Percentiles rank a stretch among this genome's conserved stretches.
These are phyloP conservation scores for Parapristionchus giblindavisi DNA, from an alignment of 2,888 invertebrate genomes.

Conservation along the genomic window DNA sequence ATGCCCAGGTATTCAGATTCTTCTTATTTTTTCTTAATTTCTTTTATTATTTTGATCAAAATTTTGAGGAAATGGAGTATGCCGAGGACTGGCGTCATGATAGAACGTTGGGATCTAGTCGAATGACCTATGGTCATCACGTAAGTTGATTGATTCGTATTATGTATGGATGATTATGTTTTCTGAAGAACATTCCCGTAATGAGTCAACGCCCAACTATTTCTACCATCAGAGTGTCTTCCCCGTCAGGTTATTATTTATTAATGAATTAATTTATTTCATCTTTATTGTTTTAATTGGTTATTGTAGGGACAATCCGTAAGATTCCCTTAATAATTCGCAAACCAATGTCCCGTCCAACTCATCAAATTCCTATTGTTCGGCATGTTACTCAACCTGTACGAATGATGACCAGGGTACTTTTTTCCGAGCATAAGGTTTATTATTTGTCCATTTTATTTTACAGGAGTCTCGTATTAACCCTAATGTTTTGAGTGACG, in stretches of 20 bases:
- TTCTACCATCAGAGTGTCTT: neutral
- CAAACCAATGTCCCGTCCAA: neutral
- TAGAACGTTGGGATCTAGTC: neutral
- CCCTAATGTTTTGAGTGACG: too few relatives aligned
- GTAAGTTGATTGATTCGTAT: neutral
- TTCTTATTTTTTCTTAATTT: neutral
- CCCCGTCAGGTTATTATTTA: neutral
- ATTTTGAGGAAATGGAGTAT: conserved; percentile 5
- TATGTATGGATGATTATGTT: neutral
- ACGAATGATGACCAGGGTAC: neutral
- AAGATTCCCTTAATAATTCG: conserved; percentile 13
- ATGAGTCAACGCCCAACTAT: conserved; percentile 3
- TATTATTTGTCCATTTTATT: too few relatives aligned
- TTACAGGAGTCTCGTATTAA: too few relatives aligned
- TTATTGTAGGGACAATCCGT: neutral
- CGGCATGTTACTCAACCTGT: neutral
- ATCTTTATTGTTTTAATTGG: neutral
- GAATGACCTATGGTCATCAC: conserved; percentile 2
- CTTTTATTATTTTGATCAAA: neutral
- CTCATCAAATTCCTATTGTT: neutral
- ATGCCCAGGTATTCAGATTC: neutral
- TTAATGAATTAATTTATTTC: too few relatives aligned
- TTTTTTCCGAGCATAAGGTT: neutral
- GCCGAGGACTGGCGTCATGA: neutral
- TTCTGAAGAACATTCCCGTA: neutral